Evolutionary conservation across 2,113 vertebrate species (phyloP).

Genomic region (Ivindomyrus marchei): DNA sequence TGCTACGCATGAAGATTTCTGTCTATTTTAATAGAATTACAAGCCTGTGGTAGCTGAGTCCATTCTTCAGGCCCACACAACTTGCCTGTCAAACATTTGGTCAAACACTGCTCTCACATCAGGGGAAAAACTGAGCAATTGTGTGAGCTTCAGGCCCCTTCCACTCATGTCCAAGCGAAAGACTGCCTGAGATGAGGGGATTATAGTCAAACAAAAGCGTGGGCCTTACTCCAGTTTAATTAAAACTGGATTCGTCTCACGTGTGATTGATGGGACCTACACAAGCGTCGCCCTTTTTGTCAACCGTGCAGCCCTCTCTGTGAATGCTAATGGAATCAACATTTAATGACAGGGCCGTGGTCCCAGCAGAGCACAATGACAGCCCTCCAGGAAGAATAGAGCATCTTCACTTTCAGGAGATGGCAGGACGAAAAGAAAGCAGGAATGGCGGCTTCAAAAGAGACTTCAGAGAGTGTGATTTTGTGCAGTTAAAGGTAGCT

Average conservation of each 20-base stretch:
- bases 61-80: slow-evolving; percentile 25
- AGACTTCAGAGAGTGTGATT: not conserved
- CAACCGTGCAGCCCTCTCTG: not conserved
- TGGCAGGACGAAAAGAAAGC: not conserved
- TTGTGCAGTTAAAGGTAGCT: not conserved
- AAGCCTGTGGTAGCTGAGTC: slow-evolving; percentile 16
- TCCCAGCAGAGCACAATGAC: slow-evolving; percentile 12
- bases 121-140: not conserved
- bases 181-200: slow-evolving; percentile 16
- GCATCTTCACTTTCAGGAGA: slow-evolving; percentile 21
- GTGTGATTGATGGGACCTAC: slow-evolving; percentile 29
- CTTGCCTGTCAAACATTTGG: slow-evolving; percentile 25
- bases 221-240: slow-evolving; percentile 34
- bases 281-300: slow-evolving; percentile 14
- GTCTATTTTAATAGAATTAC: slow-evolving; percentile 29
- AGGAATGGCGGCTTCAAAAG: slow-evolving; percentile 12
- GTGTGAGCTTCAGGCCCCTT: not conserved
- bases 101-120: slow-evolving; percentile 23
- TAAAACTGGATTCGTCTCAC: slow-evolving; percentile 27
- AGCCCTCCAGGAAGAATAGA: slow-evolving; percentile 1
- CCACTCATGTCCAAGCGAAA: not conserved
- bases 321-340: slow-evolving; percentile 26
- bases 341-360: slow-evolving; percentile 6
- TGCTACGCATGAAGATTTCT: slow-evolving; percentile 2
- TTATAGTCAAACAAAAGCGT: slow-evolving; percentile 19